phyloP scores from a whole-genome alignment of 1,140 invertebrate genomes.

The Trichoplusia ni region DNA sequence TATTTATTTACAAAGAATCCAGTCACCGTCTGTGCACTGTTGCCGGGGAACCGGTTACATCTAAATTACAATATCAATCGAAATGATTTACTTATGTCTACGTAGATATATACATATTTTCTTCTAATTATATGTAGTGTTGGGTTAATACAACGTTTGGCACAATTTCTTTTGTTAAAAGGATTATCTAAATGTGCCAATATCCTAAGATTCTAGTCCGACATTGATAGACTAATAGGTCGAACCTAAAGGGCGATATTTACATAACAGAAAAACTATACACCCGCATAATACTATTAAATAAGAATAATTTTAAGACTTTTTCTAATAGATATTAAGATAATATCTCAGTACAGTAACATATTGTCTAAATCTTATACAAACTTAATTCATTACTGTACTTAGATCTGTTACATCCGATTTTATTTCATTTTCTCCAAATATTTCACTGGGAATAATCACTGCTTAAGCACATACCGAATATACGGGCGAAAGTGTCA shows the following conservation, averaged over 20 bases:
- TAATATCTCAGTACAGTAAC: background rate
- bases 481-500: conserved; percentile 26
- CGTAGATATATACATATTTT: conserved; percentile 59
- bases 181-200: conserved; percentile 27
- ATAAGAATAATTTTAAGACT: conserved; percentile 23
- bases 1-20: conserved; percentile 47
- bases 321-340: background rate
- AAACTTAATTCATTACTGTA: background rate
- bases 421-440: background rate
- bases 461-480: conserved; percentile 4
- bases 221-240: conserved; percentile 35
- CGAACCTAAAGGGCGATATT: conserved; percentile 28
- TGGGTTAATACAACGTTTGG: conserved; percentile 56
- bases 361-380: background rate
- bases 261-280: conserved; percentile 28
- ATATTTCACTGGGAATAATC: conserved; percentile 7
- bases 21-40: background rate
- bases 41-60: background rate
- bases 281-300: conserved; percentile 34
- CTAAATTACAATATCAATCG: conserved; percentile 42
- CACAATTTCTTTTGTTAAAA: conserved; percentile 45
- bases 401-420: background rate
- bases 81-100: conserved; percentile 49
- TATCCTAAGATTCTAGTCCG: conserved; percentile 27
- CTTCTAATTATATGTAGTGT: conserved; percentile 61